Conservation (phyloP, 2,113 vertebrate species). For the Laterallus jamaicensis region DNA sequence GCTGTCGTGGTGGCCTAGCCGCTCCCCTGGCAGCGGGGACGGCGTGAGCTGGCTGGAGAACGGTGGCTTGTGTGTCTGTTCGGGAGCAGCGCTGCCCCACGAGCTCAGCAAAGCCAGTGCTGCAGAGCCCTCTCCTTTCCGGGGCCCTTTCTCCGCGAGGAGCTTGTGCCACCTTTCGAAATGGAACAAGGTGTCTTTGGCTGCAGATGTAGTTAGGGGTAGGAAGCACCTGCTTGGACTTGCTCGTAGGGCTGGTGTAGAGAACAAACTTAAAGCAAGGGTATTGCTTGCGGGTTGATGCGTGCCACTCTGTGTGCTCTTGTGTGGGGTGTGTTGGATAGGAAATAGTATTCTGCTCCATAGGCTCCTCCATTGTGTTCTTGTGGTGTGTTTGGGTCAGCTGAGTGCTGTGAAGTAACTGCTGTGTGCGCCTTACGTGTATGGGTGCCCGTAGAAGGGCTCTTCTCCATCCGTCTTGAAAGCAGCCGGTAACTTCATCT, state of each 20-base stretch:
- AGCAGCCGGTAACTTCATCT: neutral
- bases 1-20: fast-evolving
- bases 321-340: fast-evolving
- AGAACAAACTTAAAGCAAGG: fast-evolving
- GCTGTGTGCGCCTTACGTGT: fast-evolving
- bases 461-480: neutral
- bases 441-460: fast-evolving
- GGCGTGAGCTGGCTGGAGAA: no score
- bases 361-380: fast-evolving
- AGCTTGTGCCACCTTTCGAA: neutral
- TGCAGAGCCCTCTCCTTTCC: fast-evolving
- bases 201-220: fast-evolving
- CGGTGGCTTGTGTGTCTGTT: fast-evolving
- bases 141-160: no score
- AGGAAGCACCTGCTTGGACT: fast-evolving
- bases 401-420: neutral
- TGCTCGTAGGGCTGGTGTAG: fast-evolving
- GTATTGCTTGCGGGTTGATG: fast-evolving
- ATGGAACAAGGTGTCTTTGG: fast-evolving
- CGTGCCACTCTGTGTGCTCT: fast-evolving
- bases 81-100: fast-evolving
- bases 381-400: neutral
- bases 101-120: fast-evolving
- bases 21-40: neutral
- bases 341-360: neutral